Evolutionary conservation across 1,140 invertebrate species (phyloP).

Genomic region (Augochlora pura): DNA sequence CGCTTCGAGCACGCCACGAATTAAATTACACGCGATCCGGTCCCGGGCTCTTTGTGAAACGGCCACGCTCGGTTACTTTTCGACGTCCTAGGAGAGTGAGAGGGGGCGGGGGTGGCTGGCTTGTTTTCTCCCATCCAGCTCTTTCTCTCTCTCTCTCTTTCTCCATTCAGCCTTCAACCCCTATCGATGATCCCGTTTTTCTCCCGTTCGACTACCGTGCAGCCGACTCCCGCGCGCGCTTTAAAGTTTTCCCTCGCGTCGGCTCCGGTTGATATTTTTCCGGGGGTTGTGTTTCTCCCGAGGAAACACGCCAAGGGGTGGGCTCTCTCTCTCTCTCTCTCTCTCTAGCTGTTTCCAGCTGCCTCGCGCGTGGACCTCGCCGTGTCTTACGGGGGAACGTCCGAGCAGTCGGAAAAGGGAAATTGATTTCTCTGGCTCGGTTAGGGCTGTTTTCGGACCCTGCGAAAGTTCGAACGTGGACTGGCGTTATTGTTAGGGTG

Average conservation of each 20-base stretch:
- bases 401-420: neutral
- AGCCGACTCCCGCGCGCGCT: neutral
- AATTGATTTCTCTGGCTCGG: neutral
- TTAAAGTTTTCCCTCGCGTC: too few relatives aligned
- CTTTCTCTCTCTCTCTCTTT: too few relatives aligned
- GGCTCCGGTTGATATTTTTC: neutral
- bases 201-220: neutral
- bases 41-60: slow-evolving; percentile 40
- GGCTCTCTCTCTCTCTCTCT: too few relatives aligned
- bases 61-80: slow-evolving; percentile 54
- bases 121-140: neutral
- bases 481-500: too few relatives aligned
- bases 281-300: neutral
- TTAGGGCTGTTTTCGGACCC: neutral
- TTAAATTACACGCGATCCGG: slow-evolving; percentile 60
- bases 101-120: neutral
- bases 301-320: neutral
- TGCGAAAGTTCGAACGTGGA: too few relatives aligned
- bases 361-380: neutral
- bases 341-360: neutral
- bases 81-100: slow-evolving; percentile 4
- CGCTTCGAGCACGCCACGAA: slow-evolving; percentile 31
- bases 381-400: too few relatives aligned
- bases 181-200: neutral
- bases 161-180: neutral